Evolutionary conservation across 2,113 vertebrate genomes (phyloP).

Genomic region (Nannospalax galili): DNA sequence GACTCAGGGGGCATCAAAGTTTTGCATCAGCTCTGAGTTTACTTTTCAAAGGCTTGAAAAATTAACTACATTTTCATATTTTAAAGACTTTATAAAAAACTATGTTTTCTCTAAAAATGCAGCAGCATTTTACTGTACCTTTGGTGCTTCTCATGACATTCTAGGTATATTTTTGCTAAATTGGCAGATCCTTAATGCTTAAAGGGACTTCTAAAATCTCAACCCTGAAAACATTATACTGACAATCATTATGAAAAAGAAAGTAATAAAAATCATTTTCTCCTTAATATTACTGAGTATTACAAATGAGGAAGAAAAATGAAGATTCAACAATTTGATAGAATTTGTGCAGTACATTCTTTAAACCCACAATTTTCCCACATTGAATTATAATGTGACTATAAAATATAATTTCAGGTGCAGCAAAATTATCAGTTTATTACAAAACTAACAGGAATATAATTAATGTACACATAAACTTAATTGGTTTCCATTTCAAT

Average conservation of each 20-base stretch:
- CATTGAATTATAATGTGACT: background rate
- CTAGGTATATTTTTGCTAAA: background rate
- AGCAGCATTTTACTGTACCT: background rate
- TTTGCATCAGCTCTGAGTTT: background rate
- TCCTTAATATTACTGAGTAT: background rate
- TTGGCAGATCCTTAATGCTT: background rate
- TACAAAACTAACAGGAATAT: background rate
- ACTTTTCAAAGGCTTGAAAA: conserved; percentile 6
- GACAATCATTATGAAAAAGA: conserved; percentile 14
- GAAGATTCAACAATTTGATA: background rate
- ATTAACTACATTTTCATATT: background rate
- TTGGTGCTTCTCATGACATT: background rate
- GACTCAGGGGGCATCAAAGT: background rate
- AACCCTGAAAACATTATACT: background rate
- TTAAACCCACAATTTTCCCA: background rate
- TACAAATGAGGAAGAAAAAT: background rate
- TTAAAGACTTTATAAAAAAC: conserved; percentile 12
- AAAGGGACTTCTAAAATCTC: background rate
- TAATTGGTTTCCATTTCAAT: background rate
- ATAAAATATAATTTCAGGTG: background rate
- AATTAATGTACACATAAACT: background rate
- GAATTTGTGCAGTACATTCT: background rate
- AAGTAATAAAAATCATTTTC: background rate
- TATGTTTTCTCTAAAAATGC: background rate
- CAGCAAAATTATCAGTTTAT: background rate